Base-by-base conservation (phyloP, 1,140 invertebrate species). In the Tetraneura akinire region DNA sequence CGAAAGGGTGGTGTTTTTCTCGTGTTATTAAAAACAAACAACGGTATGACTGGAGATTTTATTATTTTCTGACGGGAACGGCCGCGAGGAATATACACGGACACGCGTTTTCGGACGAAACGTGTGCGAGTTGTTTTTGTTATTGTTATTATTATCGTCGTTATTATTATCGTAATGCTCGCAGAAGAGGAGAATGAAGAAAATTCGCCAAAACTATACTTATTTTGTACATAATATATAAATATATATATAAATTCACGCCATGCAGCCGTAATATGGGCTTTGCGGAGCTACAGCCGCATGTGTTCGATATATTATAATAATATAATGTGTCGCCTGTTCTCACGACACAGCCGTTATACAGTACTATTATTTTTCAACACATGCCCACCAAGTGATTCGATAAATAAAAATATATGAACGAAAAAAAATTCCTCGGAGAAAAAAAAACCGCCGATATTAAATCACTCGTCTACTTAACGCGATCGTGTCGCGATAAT, bases 21-120 rank as follows among this genome's bases (percentile, higher is more conserved):
- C 49, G 49, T 37, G 73, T 55, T 76, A 76, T 76, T 76, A 76
- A 57, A 76, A 76, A 55, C 73, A 76, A 76, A 76, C 73, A 76
- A 76, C 49, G 21, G 21, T 47, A 23, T 47, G 47, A 68, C 73
- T 14, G 32, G 73, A 42, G 73, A 76, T 76, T 76, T 57, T 57
- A 55, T 55, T 57, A 32, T 68, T 57, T 68, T 21, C 4, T 45
- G 64, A 45, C 37, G 64, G 37, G 23, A 37, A 62, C 45, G 32
- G 57, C 23, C 26, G 23, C n/a, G 23, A 14, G 32, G 32, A 37
- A 8, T 37, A 26, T 26, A 11, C 21, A 57, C 18, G 37, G 14
- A 70, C 47, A 16, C 16, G 14, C 32, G 32, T 37, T 37, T 37
- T 37, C 32, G 32, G 8, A 8, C 23, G 4, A n/a, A 45, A 49